Conservation (phyloP, 2,888 invertebrate species). For the Nemotelus pantherinus region DNA sequence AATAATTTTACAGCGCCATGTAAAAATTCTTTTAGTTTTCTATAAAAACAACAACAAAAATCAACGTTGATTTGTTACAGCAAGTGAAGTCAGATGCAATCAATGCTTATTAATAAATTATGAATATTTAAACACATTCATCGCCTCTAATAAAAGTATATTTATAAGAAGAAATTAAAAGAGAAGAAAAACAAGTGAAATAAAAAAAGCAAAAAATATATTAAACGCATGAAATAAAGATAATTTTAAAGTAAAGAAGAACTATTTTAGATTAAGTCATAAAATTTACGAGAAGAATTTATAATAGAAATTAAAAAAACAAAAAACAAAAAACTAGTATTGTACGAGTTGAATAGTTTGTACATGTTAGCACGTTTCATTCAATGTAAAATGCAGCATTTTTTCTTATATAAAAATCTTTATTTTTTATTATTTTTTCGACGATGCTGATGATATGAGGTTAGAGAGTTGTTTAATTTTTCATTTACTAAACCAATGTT, state of each 20-base stretch:
- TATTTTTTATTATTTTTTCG: slow-evolving; percentile 39
- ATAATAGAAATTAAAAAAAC: slow-evolving; percentile 42
- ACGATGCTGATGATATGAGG: slow-evolving; percentile 42
- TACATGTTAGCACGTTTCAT: slow-evolving; percentile 45
- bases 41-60: slow-evolving; percentile 3
- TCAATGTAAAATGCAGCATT: slow-evolving; percentile 45
- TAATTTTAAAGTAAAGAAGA: slow-evolving; percentile 51
- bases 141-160: slow-evolving; percentile 58
- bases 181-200: slow-evolving; percentile 40
- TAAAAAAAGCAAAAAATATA: slow-evolving; percentile 46
- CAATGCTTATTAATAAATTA: slow-evolving; percentile 44
- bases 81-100: slow-evolving; percentile 43
- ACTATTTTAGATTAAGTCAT: slow-evolving; percentile 45
- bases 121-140: slow-evolving; percentile 43
- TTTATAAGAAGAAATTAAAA: slow-evolving; percentile 49
- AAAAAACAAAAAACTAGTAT: slow-evolving; percentile 41
- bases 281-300: slow-evolving; percentile 43
- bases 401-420: slow-evolving; percentile 40
- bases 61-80: slow-evolving; percentile 29
- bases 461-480: slow-evolving; percentile 44
- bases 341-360: slow-evolving; percentile 45
- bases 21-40: slow-evolving; percentile 26
- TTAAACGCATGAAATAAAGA: slow-evolving; percentile 51
- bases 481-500: slow-evolving; percentile 44
- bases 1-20: slow-evolving; percentile 40